These are phyloP conservation scores for Hemitrygon akajei DNA, from an alignment of 2,797 vertebrate genomes.

Conservation along the genomic window DNA sequence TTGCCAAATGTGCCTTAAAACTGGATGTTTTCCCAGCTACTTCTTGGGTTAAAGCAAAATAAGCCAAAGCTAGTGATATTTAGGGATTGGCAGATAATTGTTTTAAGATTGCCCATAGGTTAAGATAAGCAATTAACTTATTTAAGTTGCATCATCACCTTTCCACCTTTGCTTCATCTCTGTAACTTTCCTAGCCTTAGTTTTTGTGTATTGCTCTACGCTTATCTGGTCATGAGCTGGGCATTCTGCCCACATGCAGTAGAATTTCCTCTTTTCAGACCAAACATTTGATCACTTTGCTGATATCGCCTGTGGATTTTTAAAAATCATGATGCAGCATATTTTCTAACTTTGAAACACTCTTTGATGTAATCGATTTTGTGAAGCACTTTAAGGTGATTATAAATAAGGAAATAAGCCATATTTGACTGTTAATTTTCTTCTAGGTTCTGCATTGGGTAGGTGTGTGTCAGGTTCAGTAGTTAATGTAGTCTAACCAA, in stretches of 20 bases:
- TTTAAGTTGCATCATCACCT: background rate
- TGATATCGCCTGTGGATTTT: background rate
- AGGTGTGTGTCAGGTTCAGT: background rate
- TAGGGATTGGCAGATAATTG: background rate
- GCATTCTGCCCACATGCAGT: background rate
- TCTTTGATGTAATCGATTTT: background rate
- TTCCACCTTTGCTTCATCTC: background rate
- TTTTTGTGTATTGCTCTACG: background rate
- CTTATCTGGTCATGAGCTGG: background rate
- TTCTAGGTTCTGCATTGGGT: background rate
- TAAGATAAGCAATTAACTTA: background rate
- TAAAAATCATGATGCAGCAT: background rate
- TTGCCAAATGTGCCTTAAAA: background rate
- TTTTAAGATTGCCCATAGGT: background rate
- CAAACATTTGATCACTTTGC: background rate
- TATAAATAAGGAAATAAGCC: background rate
- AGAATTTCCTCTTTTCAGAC: background rate
- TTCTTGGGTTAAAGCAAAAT: background rate
- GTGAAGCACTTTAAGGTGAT: background rate
- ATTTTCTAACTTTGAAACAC: background rate
- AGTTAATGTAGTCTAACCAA: background rate
- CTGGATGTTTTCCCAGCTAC: background rate
- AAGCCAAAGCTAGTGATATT: background rate
- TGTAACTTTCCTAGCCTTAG: background rate
- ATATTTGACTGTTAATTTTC: background rate